Base-by-base conservation (phyloP, 2,797 vertebrate genomes). In the Saxicola maurus region DNA sequence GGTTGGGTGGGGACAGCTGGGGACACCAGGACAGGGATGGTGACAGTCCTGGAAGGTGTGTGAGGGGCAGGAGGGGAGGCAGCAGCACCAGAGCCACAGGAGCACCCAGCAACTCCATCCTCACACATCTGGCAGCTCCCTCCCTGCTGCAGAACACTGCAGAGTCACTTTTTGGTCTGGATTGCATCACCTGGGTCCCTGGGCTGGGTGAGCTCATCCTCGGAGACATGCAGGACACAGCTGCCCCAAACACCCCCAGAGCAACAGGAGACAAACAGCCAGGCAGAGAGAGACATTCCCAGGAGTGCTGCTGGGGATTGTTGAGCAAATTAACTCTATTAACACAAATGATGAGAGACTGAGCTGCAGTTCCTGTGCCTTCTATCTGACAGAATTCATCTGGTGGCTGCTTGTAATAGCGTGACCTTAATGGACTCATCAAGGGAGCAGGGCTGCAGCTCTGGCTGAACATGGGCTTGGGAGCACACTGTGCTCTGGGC, bases 261-360 rank as follows among this genome's bases (percentile, higher is more conserved):
- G 48, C 56, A 67, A 11, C 17, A 23, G 81, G 76, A 75, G 66
- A 30, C 30, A 69, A 85, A 74, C 1, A 1, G 38, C 56, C 65
- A 73, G 87, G 82, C 46, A 20, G 25, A 69, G 52, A 0, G 17
- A 87, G 84, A 72, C 2, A 2, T 56, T 85, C 82, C 82, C 92
- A 64, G 59, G 85, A 81, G 92, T 9, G 56, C 85, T 87, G 84
- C 92, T 43, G 87, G 64, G 56, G 87, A 76, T 25, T 37, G 75
- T 27, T 51, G 74, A 94, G 86, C 93, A 91, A 94, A 94, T 96
- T 91, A 96, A 90, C 86, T 94, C 83, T 66, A 80, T 93, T 95
- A 96, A 89, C 16, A 4, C 71, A 83, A 82, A 85, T 25, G 66
- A 77, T 87, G 79, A 85, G 85, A 77, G 69, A 8, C 66, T 42